Percentiles rank a stretch among this genome's conserved stretches.
phyloP scores from a whole-genome alignment of 2,888 invertebrate species.

The Luffia ferchaultella region DNA sequence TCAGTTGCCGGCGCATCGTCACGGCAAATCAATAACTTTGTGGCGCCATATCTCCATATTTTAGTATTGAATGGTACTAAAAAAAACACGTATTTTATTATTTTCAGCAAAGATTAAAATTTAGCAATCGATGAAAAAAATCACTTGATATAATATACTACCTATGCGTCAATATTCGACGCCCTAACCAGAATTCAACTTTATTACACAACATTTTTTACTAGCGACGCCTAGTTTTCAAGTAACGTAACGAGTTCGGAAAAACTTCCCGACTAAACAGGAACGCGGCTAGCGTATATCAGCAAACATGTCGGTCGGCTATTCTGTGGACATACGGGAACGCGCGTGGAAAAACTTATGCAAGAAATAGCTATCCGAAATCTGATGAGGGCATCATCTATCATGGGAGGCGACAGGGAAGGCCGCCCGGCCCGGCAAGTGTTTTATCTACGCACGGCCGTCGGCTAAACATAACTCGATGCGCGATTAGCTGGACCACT shows the following conservation, averaged over 20 bases:
- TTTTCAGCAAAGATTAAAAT: no score
- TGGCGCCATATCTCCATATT: no score
- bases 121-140: no score
- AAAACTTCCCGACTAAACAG: neutral
- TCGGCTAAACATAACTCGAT: neutral
- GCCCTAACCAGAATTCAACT: neutral
- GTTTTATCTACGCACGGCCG: neutral
- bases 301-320: neutral
- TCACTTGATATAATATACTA: no score
- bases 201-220: neutral
- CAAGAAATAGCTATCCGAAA: constrained; percentile 42
- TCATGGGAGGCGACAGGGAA: constrained; percentile 49
- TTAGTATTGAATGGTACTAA: no score
- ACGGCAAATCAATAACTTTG: no score
- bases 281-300: neutral
- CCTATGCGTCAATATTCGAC: neutral
- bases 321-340: neutral
- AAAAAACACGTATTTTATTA: no score
- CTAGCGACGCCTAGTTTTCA: neutral
- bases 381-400: constrained; percentile 51
- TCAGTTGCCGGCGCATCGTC: no score
- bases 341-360: neutral
- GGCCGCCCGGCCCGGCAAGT: constrained; percentile 34
- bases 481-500: neutral
- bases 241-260: neutral